Conservation (phyloP, 2,113 vertebrate species). For the Catagonus wagneri region DNA sequence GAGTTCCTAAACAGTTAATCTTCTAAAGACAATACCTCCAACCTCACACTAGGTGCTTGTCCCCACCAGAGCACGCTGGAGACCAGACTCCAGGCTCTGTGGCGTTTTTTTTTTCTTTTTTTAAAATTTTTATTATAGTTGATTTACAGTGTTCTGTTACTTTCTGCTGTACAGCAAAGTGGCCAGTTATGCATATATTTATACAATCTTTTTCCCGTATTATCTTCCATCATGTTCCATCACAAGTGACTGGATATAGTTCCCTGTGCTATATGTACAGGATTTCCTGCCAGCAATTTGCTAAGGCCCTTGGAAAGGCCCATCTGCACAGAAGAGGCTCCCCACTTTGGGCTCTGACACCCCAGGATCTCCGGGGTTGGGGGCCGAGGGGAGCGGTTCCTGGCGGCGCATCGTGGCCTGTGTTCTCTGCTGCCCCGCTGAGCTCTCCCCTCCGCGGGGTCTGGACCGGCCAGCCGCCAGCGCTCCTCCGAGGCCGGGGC, state of each 20-base stretch:
- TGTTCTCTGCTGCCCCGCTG: background rate
- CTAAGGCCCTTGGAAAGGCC: background rate
- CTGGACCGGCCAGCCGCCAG: conserved; percentile 69
- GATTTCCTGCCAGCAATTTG: background rate
- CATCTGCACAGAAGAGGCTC: background rate
- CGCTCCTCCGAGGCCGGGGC: conserved; percentile 72
- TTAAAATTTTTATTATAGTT: no score
- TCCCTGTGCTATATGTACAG: no score
- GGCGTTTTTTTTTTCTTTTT: no score
- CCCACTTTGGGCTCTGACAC: background rate
- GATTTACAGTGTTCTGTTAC: no score
- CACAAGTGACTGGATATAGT: no score
- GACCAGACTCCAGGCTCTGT: background rate
- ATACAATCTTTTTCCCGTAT: no score
- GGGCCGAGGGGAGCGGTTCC: background rate
- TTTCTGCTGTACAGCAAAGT: no score
- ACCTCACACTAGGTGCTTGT: background rate
- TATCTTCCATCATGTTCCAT: no score
- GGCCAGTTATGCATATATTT: no score
- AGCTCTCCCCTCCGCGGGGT: background rate
- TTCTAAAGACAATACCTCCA: background rate
- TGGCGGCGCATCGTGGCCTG: conserved; percentile 30
- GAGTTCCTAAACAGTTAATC: background rate
- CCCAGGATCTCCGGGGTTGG: background rate
- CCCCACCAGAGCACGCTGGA: background rate